phyloP scores from a whole-genome alignment of 2,113 vertebrate genomes.

The Sceloporus undulatus region DNA sequence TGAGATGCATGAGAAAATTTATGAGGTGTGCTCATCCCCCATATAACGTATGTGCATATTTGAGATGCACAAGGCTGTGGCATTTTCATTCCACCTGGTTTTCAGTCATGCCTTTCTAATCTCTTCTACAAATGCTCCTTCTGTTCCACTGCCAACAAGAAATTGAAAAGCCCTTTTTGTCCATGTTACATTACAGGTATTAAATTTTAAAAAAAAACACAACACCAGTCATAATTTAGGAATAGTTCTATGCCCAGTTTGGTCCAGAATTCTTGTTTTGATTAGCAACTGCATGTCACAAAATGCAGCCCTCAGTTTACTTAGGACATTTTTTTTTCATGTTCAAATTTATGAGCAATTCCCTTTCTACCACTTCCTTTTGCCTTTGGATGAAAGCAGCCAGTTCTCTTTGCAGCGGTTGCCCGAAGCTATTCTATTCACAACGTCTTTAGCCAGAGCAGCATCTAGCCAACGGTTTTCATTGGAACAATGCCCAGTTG shows the following conservation, averaged over 20 bases:
- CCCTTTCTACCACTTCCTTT: constrained; percentile 30
- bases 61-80: neutral
- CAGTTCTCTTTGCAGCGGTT: constrained; percentile 24
- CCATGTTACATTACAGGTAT: neutral
- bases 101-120: constrained; percentile 8
- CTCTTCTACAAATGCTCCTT: constrained; percentile 15
- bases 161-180: neutral
- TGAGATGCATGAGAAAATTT: neutral
- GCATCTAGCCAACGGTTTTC: constrained; percentile 58
- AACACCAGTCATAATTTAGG: neutral
- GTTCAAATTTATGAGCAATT: constrained; percentile 16
- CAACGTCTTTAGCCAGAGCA: constrained; percentile 25
- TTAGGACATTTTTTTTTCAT: constrained; percentile 2
- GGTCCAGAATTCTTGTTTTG: constrained; percentile 1
- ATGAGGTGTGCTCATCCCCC: neutral
- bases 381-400: constrained; percentile 24
- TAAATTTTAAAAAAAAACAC: constrained; percentile 18
- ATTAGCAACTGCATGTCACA: constrained; percentile 16
- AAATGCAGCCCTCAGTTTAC: neutral
- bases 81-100: constrained; percentile 4
- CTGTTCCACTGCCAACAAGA: neutral
- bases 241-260: neutral
- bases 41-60: neutral
- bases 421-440: constrained; percentile 42
- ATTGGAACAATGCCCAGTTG: constrained; percentile 57